Conservation (phyloP, 2,888 invertebrate species). For the Scaptomyza cyrtandrae region DNA sequence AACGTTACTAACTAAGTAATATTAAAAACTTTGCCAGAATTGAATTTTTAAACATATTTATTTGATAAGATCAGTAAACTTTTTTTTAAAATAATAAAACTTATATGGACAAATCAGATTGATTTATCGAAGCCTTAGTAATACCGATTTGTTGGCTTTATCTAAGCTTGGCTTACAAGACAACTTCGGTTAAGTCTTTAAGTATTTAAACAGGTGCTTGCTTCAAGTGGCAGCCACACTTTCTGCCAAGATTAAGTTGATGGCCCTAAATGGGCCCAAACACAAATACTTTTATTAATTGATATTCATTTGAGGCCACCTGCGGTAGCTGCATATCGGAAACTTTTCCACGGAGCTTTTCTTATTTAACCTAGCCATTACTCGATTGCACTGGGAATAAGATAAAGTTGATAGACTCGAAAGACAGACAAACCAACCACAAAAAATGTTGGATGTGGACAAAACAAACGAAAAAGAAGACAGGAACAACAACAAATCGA, state of each 20-base stretch:
- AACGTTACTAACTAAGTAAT: too few relatives aligned
- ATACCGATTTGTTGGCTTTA: too few relatives aligned
- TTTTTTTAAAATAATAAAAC: background rate
- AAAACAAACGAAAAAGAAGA: constrained; percentile 22
- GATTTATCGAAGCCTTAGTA: constrained; percentile 2
- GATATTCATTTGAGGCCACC: constrained; percentile 20
- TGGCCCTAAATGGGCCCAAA: constrained; percentile 28
- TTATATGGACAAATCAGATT: too few relatives aligned
- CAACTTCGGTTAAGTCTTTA: constrained; percentile 44
- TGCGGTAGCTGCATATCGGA: constrained; percentile 19
- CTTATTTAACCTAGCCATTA: constrained; percentile 39
- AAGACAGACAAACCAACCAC: constrained; percentile 6
- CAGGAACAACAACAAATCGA: constrained; percentile 49
- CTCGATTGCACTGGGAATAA: constrained; percentile 22
- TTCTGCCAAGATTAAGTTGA: constrained; percentile 28
- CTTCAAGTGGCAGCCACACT: constrained; percentile 37
- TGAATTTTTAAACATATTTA: too few relatives aligned
- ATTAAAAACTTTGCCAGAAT: too few relatives aligned
- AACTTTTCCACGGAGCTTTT: constrained; percentile 57
- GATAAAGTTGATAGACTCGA: constrained; percentile 21
- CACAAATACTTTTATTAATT: constrained; percentile 29
- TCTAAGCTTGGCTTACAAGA: constrained; percentile 42
- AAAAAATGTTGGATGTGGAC: constrained; percentile 16
- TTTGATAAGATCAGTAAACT: background rate
- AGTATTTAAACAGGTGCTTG: constrained; percentile 27